Percentiles rank a stretch among this genome's conserved stretches.
Conservation (phyloP, 2,888 invertebrate species). For the Muschampia plurimacula region DNA sequence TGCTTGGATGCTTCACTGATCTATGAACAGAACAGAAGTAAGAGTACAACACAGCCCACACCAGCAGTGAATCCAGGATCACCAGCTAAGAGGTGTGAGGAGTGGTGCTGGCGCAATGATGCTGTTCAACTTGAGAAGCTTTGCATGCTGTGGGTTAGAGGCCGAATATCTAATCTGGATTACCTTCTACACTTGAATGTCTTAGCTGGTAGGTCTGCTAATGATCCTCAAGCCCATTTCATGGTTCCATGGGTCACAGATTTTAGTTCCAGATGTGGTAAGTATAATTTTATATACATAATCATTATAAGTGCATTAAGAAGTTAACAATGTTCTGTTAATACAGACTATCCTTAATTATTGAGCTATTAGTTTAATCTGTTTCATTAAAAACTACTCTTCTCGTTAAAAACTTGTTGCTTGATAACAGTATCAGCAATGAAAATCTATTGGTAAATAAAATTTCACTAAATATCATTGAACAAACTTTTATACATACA, state of each 20-base stretch:
- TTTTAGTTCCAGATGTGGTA: constrained; percentile 92
- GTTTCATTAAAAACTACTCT: too few relatives aligned
- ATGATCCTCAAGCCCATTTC: constrained; percentile 96
- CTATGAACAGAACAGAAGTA: constrained; percentile 77
- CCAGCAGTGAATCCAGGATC: constrained; percentile 46
- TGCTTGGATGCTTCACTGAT: constrained; percentile 76
- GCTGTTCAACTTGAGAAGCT: constrained; percentile 75
- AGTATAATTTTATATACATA: constrained; percentile 42
- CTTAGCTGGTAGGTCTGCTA: constrained; percentile 91
- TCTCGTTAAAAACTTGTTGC: too few relatives aligned
- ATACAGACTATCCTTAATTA: too few relatives aligned
- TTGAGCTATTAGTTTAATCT: too few relatives aligned
- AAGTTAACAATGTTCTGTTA: too few relatives aligned
- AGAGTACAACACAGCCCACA: constrained; percentile 50
- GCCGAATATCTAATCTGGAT: constrained; percentile 95
- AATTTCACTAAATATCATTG: too few relatives aligned
- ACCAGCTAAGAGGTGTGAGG: constrained; percentile 56
- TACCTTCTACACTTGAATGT: constrained; percentile 96
- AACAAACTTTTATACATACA: too few relatives aligned
- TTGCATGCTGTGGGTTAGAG: constrained; percentile 94
- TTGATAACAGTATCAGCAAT: too few relatives aligned
- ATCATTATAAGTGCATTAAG: too few relatives aligned
- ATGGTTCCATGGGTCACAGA: constrained; percentile 99
- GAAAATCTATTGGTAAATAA: too few relatives aligned
- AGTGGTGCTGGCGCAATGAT: constrained; percentile 71